Conservation (phyloP, 2,888 invertebrate species). For the Cephonodes hylas region DNA sequence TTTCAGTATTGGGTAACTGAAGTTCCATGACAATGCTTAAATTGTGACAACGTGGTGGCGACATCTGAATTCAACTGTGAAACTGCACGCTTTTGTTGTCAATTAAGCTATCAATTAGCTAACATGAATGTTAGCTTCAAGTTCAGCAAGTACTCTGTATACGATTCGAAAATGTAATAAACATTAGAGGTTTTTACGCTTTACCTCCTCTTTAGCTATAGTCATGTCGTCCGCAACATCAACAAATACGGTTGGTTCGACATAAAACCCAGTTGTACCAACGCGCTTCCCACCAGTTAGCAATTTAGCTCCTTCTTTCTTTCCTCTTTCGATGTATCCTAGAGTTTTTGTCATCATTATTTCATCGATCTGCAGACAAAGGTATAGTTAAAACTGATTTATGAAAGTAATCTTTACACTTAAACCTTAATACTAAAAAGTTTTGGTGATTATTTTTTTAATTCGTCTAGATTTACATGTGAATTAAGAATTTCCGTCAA, state of each 20-base stretch:
- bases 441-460: no score
- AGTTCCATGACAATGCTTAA: neutral
- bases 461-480: no score
- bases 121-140: neutral
- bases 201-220: conserved; percentile 88
- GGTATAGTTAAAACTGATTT: neutral
- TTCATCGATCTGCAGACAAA: conserved; percentile 83
- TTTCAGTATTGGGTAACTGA: neutral
- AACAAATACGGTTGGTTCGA: conserved; percentile 89
- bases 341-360: conserved; percentile 88
- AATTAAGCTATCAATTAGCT: no score
- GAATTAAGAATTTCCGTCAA: no score
- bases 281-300: conserved; percentile 85
- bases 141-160: neutral
- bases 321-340: conserved; percentile 87
- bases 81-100: neutral
- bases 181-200: neutral
- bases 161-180: neutral
- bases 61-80: neutral
- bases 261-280: conserved; percentile 86
- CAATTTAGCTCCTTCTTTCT: conserved; percentile 89
- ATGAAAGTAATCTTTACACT: no score
- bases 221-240: conserved; percentile 88
- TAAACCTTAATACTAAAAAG: no score
- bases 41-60: neutral